Percentiles rank a stretch among this genome's conserved stretches.
These are phyloP conservation scores for Eidolon dupreanum DNA, from an alignment of 2,797 vertebrate species.

Conservation along the genomic window DNA sequence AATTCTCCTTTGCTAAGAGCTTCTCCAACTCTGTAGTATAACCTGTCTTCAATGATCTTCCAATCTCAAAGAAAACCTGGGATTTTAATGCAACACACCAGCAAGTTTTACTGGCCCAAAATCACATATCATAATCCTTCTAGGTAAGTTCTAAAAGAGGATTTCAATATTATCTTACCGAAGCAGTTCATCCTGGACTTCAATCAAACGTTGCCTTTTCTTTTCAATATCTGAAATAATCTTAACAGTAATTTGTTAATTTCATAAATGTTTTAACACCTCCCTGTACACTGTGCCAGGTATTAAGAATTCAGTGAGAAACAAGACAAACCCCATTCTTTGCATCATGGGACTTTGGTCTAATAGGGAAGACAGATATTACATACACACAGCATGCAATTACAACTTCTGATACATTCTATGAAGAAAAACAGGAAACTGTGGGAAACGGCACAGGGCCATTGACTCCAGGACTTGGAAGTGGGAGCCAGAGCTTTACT, in stretches of 20 bases:
- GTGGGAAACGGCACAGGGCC: not conserved
- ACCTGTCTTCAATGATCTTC: not conserved
- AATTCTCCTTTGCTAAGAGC: not conserved
- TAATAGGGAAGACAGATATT: not conserved
- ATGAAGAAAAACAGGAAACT: not conserved
- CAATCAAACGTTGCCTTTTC: conserved; percentile 85
- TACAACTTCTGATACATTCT: not conserved
- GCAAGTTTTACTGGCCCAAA: no score
- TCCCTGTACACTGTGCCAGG: not conserved
- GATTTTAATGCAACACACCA: not conserved
- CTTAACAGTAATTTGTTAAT: conserved; percentile 57
- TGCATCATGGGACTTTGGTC: not conserved
- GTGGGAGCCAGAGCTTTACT: no score
- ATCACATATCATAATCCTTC: fast-evolving
- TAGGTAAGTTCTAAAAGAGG: not conserved
- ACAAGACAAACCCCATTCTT: not conserved
- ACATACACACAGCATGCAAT: no score
- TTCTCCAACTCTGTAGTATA: not conserved
- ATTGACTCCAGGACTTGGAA: not conserved
- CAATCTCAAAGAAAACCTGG: not conserved
- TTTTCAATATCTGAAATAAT: conserved; percentile 80
- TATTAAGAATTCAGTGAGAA: not conserved
- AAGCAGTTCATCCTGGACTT: conserved; percentile 85
- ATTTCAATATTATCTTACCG: conserved; percentile 78
- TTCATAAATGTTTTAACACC: not conserved